Evolutionary conservation across 2,888 invertebrate genomes (phyloP).

Genomic region (Drosophila crucigera): DNA sequence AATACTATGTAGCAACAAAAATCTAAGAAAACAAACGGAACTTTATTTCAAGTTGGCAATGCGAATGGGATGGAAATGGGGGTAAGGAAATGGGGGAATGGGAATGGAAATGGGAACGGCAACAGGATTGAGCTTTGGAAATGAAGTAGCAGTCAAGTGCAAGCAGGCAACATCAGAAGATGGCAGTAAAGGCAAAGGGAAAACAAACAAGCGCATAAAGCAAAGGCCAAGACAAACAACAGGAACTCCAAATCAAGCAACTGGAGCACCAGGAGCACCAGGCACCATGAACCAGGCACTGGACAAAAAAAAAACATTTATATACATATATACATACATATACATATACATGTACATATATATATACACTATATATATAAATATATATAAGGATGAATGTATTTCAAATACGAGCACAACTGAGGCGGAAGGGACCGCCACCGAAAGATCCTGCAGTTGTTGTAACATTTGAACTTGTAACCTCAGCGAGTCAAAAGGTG

Average conservation of each 20-base stretch:
- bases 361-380: constrained; percentile 1
- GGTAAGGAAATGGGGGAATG: background rate
- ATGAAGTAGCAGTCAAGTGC: constrained; percentile 67
- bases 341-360: background rate
- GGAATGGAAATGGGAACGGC: background rate
- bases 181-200: constrained; percentile 42
- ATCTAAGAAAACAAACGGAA: constrained; percentile 67
- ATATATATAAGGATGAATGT: constrained; percentile 3
- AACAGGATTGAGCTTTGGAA: constrained; percentile 27
- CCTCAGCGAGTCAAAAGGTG: constrained; percentile 53
- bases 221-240: constrained; percentile 60
- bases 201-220: constrained; percentile 62
- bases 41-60: constrained; percentile 60
- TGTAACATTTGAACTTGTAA: constrained; percentile 60
- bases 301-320: background rate
- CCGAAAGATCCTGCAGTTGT: constrained; percentile 13
- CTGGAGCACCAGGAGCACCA: constrained; percentile 21
- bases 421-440: constrained; percentile 19
- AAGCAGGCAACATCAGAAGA: constrained; percentile 35
- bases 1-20: constrained; percentile 49
- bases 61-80: background rate
- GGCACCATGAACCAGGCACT: constrained; percentile 3
- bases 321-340: background rate
- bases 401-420: constrained; percentile 5
- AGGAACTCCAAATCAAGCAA: constrained; percentile 63